A percentile compares a stretch with the other conserved stretches of the same genome.
phyloP scores from a whole-genome alignment of 2,113 vertebrate genomes.

The Chascanopsetta lugubris region DNA sequence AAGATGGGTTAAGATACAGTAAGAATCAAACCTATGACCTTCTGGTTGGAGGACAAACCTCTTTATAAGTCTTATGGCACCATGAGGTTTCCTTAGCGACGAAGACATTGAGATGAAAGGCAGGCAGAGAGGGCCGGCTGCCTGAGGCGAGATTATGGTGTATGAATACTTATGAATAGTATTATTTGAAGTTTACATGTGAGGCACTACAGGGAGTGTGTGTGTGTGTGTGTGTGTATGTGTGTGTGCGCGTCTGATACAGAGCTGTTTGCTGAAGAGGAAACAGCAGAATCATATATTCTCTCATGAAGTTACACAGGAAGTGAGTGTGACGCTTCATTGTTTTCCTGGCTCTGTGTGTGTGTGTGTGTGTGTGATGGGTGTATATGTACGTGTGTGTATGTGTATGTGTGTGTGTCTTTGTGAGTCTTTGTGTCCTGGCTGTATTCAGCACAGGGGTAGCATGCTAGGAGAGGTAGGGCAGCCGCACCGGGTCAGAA shows the following conservation, averaged over 20 bases:
- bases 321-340: conserved; percentile 4
- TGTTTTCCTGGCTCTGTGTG: conserved; percentile 4
- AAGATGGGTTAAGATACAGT: too few relatives aligned
- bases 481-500: conserved; percentile 50
- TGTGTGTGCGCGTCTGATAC: conserved; percentile 1
- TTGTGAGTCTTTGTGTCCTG: too few relatives aligned
- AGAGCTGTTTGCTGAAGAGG: conserved; percentile 23
- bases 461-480: conserved; percentile 51
- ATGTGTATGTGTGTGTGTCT: conserved; percentile 28
- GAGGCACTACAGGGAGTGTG: background rate
- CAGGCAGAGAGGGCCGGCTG: too few relatives aligned
- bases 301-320: background rate
- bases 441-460: conserved; percentile 52
- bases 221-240: background rate
- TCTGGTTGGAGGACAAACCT: too few relatives aligned
- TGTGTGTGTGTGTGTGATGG: conserved; percentile 15
- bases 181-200: too few relatives aligned
- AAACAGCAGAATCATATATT: conserved; percentile 11
- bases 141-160: too few relatives aligned
- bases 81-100: too few relatives aligned
- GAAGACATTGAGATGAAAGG: too few relatives aligned
- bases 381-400: conserved; percentile 59
- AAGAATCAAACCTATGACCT: too few relatives aligned
- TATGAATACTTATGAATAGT: too few relatives aligned
- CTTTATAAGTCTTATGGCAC: too few relatives aligned